Evolutionary conservation across 2,888 invertebrate species (phyloP), one percentile per base, ranked within the genome.

Genomic region (Mythimna ferrago): DNA sequence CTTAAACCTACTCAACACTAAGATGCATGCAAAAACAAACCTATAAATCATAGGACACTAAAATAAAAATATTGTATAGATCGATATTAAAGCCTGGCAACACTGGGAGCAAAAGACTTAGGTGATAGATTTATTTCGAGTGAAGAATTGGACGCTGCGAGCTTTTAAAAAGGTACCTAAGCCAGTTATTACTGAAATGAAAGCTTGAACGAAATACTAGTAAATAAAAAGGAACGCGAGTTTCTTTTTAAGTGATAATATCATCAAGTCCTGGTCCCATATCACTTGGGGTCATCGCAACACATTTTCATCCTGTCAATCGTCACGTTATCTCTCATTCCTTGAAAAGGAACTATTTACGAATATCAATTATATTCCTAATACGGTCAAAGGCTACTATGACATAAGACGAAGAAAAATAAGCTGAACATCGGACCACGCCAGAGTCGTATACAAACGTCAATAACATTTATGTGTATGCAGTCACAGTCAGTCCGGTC

Each of bases 401-500:
- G n/a, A 51, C 19, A 19, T 48, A 5, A 9, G 51, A 51, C 2
- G 2, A 26, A 14, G 14, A 72, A 56, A 4, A 44, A 44, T 38
- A 35, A 48, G 6, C 6, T 35, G n/a, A 3, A 66, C 48, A 84
- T 51, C 60, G 32, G 60, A 76, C 71, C 85, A 81, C 78, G 77
- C 77, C 66, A 26, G 41, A 71, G 61, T 57, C 64, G 73, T 62
- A 71, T 68, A 76, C 68, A 60, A n/a, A 51, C 51, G 35, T 71
- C n/a, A 65, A 48, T 63, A 56, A 76, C 53, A 72, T 66, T 26
- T 71, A 60, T 58, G 16, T 57, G 35, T 73, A 66, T 63, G 56
- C 56, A 71, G 63, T 81, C 82, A 80, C 56, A 71, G 63, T 81
- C 82, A 80, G 71, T 81, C 76, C 57, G 69, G 60, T 57, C 62